Conservation (phyloP, 2,113 vertebrate species). For the Sceloporus tristichus region DNA sequence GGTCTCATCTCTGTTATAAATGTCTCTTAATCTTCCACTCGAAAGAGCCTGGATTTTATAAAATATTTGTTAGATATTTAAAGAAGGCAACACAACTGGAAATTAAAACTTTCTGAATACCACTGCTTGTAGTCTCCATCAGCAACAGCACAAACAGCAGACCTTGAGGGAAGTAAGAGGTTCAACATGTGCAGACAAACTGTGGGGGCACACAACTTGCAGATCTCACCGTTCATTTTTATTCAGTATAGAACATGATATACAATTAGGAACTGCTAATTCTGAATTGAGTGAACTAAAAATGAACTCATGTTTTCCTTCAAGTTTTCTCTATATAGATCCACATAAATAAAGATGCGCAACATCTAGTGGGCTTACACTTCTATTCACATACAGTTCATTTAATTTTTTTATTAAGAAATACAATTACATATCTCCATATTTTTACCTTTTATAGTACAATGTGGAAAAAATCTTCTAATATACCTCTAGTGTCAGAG, state of each 20-base stretch:
- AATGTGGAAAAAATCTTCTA: too few relatives aligned
- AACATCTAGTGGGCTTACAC: background rate
- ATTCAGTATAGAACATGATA: conserved; percentile 17
- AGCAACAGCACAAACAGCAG: background rate
- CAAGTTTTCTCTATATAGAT: conserved; percentile 2
- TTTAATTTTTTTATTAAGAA: too few relatives aligned
- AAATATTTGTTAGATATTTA: background rate
- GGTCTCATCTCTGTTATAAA: background rate
- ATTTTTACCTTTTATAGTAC: too few relatives aligned
- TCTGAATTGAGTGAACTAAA: background rate
- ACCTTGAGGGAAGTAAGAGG: background rate
- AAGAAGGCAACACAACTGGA: background rate
- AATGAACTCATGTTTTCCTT: background rate
- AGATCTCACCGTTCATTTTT: background rate
- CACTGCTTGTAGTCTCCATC: background rate
- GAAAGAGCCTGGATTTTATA: background rate
- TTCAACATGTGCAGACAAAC: background rate
- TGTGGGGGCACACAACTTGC: background rate
- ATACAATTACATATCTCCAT: too few relatives aligned
- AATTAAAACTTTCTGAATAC: background rate
- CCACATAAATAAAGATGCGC: conserved; percentile 5
- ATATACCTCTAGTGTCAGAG: background rate
- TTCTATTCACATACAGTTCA: background rate
- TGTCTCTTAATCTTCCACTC: background rate
- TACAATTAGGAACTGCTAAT: background rate